phyloP scores from a whole-genome alignment of 2,888 invertebrate genomes.

The Eugnorisma glareosa region DNA sequence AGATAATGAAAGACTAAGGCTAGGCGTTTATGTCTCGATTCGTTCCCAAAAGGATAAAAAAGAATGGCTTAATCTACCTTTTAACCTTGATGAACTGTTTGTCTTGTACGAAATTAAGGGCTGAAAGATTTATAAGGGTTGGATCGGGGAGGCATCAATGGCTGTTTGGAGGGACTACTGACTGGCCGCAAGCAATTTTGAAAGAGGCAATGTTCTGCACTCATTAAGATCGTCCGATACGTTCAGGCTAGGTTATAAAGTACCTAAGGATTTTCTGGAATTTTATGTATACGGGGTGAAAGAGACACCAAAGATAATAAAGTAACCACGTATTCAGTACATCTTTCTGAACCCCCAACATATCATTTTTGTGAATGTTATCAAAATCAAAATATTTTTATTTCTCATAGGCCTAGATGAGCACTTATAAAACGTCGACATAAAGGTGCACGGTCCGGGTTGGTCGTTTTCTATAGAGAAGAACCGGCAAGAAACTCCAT shows the following conservation, averaged over 20 bases:
- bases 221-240: conserved; percentile 3
- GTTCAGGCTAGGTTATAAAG: not conserved
- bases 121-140: conserved; percentile 51
- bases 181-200: conserved; percentile 3
- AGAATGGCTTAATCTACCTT: conserved; percentile 18
- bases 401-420: no score
- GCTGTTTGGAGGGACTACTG: conserved; percentile 7
- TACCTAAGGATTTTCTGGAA: no score
- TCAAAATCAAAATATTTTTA: no score
- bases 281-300: no score
- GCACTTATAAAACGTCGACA: no score
- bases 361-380: no score
- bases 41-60: conserved; percentile 42
- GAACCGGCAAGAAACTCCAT: no score
- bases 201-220: not conserved
- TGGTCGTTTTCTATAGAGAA: no score
- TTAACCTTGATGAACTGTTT: conserved; percentile 48
- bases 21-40: conserved; percentile 14
- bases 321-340: no score
- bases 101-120: conserved; percentile 33
- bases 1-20: not conserved
- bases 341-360: no score
- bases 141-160: conserved; percentile 22
- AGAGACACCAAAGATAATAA: no score
- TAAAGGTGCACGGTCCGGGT: no score